Evolutionary conservation across 2,113 vertebrate species (phyloP).

Genomic region (Eptatretus burgeri): DNA sequence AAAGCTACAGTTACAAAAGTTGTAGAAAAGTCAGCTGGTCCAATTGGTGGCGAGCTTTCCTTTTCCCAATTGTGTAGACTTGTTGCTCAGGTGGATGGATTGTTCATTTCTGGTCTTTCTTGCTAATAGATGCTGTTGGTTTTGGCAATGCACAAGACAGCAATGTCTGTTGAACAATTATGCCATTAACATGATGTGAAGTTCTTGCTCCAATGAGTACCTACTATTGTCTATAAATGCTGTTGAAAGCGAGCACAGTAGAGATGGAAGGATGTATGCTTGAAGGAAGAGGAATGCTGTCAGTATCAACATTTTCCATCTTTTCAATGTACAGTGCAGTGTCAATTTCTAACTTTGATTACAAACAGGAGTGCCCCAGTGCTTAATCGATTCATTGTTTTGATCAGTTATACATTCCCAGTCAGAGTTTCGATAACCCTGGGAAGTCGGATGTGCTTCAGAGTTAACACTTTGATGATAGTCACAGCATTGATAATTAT

Average conservation of each 20-base stretch:
- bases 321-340: background rate
- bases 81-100: background rate
- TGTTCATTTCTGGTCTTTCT: too few relatives aligned
- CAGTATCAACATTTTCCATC: constrained; percentile 1
- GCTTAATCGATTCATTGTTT: too few relatives aligned
- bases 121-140: too few relatives aligned
- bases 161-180: background rate
- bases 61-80: background rate
- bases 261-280: background rate
- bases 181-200: background rate
- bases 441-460: background rate
- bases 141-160: background rate
- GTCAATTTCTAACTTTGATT: background rate
- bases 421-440: background rate
- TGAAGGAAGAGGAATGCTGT: constrained; percentile 1
- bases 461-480: background rate
- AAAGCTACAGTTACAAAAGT: too few relatives aligned
- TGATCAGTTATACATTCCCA: background rate
- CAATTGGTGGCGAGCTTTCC: too few relatives aligned
- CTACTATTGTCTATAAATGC: background rate
- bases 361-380: background rate
- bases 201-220: background rate
- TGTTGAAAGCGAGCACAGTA: background rate
- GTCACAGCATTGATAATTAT: too few relatives aligned
- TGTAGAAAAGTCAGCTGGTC: too few relatives aligned